Evolutionary conservation across 37 sponge, comb jelly and placozoan genomes (phyloP), one percentile per base, ranked within the genome.

Genomic region (Geodia barretti): DNA sequence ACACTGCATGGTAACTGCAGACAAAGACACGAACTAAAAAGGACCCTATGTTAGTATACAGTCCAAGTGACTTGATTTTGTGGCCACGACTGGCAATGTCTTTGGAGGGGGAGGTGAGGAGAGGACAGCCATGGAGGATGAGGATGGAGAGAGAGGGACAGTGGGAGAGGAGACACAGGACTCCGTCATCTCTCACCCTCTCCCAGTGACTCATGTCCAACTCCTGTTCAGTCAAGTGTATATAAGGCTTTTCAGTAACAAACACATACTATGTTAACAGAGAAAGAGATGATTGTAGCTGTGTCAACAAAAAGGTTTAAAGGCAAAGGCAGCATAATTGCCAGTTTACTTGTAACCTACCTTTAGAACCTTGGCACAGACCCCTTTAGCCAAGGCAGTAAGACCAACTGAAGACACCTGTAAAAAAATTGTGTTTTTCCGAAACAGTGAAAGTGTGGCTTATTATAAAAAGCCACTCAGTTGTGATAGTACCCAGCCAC

Each of bases 161-260:
- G 39, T 70, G 54, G 33, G 41, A 54, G 26, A 76, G 60, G 17
- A 88, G 60, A 1, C 64, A 66, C 38, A 73, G 64, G 19, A 88
- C 74, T 1, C 77, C 88, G 37, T 82, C 88, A 76, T 88, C 88
- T 11, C 77, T 76, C 32, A 88, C 72, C 35, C 81, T 76, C 62
- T 77, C 68, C 70, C 88, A 88, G 58, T 88, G 82, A 39, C 88
- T 88, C 32, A 88, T 68, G 60, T 88, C 81, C 64, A 88, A 29
- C 58, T 88, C 88, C 88, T 88, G 58, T n/a, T n/a, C n/a, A n/a
- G n/a, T n/a, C n/a, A n/a, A n/a, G n/a, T n/a, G n/a, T n/a, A n/a
- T n/a, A n/a, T n/a, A n/a, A n/a, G n/a, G n/a, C n/a, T n/a, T n/a
- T n/a, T n/a, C n/a, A n/a, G n/a, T n/a, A n/a, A n/a, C n/a, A n/a